A percentile compares a stretch with the other conserved stretches of the same genome.
Evolutionary conservation across 2,888 invertebrate species (phyloP).

Genomic region (Arenicola marina): DNA sequence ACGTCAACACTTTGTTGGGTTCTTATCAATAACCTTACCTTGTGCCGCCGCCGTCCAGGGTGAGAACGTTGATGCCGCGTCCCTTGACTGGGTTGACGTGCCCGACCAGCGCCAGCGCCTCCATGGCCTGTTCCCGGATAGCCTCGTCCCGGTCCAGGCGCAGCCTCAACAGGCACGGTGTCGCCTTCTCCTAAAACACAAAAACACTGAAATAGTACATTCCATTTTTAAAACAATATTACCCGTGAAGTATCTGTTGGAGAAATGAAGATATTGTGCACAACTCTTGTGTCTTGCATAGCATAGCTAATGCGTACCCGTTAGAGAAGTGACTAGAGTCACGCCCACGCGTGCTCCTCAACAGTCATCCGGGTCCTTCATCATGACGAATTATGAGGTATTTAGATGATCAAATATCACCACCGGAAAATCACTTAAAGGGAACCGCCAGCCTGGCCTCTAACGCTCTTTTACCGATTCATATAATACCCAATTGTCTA

Average conservation of each 20-base stretch:
- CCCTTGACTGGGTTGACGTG: constrained; percentile 72
- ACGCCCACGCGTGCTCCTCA: background rate
- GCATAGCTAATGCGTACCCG: background rate
- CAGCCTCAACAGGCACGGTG: constrained; percentile 70
- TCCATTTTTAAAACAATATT: background rate
- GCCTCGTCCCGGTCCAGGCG: constrained; percentile 39
- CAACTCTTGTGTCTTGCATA: background rate
- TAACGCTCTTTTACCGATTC: too few relatives aligned
- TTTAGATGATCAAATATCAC: too few relatives aligned
- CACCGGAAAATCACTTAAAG: too few relatives aligned
- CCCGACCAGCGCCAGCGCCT: constrained; percentile 75
- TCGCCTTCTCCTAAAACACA: constrained; percentile 69
- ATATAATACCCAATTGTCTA: too few relatives aligned
- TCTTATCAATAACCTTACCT: too few relatives aligned
- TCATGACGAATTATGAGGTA: too few relatives aligned
- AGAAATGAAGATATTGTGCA: background rate
- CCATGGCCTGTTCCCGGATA: constrained; percentile 36
- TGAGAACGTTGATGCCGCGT: constrained; percentile 77
- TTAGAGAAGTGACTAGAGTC: background rate
- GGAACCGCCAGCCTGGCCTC: too few relatives aligned
- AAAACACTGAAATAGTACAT: background rate
- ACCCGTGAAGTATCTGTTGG: background rate
- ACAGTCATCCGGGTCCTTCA: too few relatives aligned
- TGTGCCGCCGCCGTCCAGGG: constrained; percentile 90
- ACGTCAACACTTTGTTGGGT: too few relatives aligned